Conservation (phyloP, 2,113 vertebrate genomes). For the Theropithecus gelada region DNA sequence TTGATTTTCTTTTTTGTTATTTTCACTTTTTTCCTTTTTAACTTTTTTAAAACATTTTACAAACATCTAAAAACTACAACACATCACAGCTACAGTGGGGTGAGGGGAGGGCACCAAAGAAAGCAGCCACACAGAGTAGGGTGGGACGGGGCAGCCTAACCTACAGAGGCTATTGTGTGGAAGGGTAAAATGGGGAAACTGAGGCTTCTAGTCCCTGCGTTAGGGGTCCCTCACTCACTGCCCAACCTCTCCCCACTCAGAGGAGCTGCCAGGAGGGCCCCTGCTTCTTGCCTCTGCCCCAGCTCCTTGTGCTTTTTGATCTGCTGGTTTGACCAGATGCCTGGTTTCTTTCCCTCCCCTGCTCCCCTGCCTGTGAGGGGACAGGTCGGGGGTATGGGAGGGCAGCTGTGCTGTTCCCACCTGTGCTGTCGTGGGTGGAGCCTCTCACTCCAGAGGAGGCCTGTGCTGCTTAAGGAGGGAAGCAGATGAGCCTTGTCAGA, state of each 20-base stretch:
- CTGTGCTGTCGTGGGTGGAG: slow-evolving; percentile 9
- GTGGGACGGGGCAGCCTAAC: slow-evolving; percentile 48
- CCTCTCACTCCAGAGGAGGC: slow-evolving; percentile 16
- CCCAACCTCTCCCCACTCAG: slow-evolving; percentile 24
- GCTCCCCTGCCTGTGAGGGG: neutral
- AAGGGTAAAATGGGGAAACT: slow-evolving; percentile 39
- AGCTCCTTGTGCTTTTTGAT: slow-evolving; percentile 75
- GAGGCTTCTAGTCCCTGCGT: slow-evolving; percentile 69
- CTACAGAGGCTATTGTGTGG: slow-evolving; percentile 43
- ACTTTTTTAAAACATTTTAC: slow-evolving; percentile 86
- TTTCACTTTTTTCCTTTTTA: slow-evolving; percentile 82
- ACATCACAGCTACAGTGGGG: slow-evolving; percentile 86
- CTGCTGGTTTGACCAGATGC: slow-evolving; percentile 65
- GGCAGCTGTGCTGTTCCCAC: neutral
- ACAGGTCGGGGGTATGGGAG: neutral
- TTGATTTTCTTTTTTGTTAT: slow-evolving; percentile 82
- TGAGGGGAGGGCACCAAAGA: slow-evolving; percentile 47
- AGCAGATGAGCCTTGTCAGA: neutral
- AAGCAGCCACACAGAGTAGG: slow-evolving; percentile 58
- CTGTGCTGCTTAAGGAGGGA: slow-evolving; percentile 21
- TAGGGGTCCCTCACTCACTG: slow-evolving; percentile 30
- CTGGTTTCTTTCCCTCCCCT: slow-evolving; percentile 33
- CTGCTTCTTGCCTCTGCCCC: slow-evolving; percentile 43
- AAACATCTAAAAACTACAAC: slow-evolving; percentile 94
- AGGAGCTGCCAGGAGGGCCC: slow-evolving; percentile 13